Evolutionary conservation across 2,113 vertebrate species (phyloP), one percentile per base, ranked within the genome.

Genomic region (Penelope pileata): DNA sequence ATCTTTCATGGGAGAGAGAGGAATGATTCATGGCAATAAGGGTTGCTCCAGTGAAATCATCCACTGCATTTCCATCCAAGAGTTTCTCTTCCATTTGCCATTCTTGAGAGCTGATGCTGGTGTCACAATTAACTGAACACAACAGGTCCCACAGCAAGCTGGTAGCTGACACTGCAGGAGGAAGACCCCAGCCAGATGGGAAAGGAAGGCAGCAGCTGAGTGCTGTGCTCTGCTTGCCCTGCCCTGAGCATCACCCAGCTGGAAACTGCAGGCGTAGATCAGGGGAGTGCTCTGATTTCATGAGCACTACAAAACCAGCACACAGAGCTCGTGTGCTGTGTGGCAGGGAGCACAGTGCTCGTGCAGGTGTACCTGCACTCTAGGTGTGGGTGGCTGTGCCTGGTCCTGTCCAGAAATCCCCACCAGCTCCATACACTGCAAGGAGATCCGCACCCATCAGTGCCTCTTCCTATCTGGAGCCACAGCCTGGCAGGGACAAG

Each of bases 281-380:
- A 50, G 64, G 59, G 67, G 58, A 56, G 50, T 1, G 18, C 67
- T 62, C 58, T 4, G 29, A 15, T 75, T 42, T 58, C 86, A 47
- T 62, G 12, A 67, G 19, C 1, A 3, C 45, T 21, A 12, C 67
- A 51, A 47, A 43, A 63, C 16, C 60, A 38, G 47, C 62, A 30
- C 23, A 19, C 2, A 1, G 69, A 48, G 75, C 43, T 24, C 2
- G 24, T 0, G 2, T 16, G 29, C 42, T 18, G 42, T 18, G 27
- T 30, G 56, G 53, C 26, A 10, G 73, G 79, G 36, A 74, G 8
- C n/a, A 10, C 40, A 6, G 53, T 12, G 30, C 30, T 56, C 16
- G 10, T 32, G 30, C 27, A 29, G 42, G 16, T n/a, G 36, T 4
- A 54, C 32, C 58, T 36, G 53, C 32, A 13, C 16, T 21, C n/a